These are phyloP conservation scores for Pampusana beccarii DNA, from an alignment of 2,113 vertebrate species.

Conservation along the genomic window DNA sequence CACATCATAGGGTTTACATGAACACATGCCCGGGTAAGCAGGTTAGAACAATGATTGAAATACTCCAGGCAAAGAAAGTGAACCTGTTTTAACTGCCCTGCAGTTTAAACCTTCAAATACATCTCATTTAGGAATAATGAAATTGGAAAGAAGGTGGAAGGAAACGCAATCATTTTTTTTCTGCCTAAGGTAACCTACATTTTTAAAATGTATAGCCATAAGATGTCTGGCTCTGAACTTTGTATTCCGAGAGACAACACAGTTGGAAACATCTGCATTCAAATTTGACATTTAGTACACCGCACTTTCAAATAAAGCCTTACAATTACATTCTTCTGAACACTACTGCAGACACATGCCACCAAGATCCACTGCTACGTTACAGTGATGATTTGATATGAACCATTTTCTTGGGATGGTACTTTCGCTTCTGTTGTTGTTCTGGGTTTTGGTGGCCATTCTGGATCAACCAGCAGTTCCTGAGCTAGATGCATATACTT, in stretches of 20 bases:
- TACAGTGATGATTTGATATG: conserved; percentile 83
- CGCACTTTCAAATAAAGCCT: conserved; percentile 27
- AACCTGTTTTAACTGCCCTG: conserved; percentile 45
- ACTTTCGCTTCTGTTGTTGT: conserved; percentile 93
- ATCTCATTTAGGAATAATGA: conserved; percentile 16
- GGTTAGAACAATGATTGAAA: not conserved
- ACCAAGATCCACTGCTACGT: conserved; percentile 77
- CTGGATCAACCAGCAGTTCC: conserved; percentile 92
- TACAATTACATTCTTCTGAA: conserved; percentile 24
- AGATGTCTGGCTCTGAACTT: not conserved
- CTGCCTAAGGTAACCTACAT: conserved; percentile 33
- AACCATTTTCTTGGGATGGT: conserved; percentile 79
- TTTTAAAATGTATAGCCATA: conserved; percentile 45
- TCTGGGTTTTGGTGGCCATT: conserved; percentile 96
- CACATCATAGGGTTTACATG: not conserved
- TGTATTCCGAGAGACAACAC: conserved; percentile 24
- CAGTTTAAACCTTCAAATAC: conserved; percentile 49
- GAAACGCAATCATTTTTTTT: conserved; percentile 24
- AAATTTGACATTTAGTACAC: conserved; percentile 17
- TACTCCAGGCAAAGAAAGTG: conserved; percentile 6
- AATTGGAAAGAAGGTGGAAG: conserved; percentile 30
- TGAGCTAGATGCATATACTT: conserved; percentile 96
- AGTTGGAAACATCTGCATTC: conserved; percentile 22
- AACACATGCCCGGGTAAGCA: not conserved
- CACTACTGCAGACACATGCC: not conserved